Conservation (phyloP, 2,888 invertebrate genomes). For the Diachrysia chrysitis region DNA sequence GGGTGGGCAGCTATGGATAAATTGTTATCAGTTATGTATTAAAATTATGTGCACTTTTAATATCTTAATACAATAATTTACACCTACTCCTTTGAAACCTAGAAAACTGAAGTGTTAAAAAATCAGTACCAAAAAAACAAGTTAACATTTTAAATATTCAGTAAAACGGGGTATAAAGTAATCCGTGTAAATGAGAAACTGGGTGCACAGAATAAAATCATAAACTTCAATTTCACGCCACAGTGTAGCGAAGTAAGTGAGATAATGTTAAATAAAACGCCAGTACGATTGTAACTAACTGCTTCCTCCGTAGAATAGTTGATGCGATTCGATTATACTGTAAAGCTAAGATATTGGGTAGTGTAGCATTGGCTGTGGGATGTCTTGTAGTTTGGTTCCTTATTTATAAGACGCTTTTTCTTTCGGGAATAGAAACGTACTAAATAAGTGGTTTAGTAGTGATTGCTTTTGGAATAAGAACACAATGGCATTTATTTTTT, state of each 20-base stretch:
- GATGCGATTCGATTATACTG: slow-evolving; percentile 54
- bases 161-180: slow-evolving; percentile 42
- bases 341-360: slow-evolving; percentile 34
- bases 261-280: slow-evolving; percentile 56
- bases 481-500: not conserved
- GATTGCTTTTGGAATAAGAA: not conserved
- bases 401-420: slow-evolving; percentile 7
- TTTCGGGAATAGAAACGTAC: slow-evolving; percentile 5
- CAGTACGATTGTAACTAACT: slow-evolving; percentile 60
- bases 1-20: not conserved
- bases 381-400: slow-evolving; percentile 10
- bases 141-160: slow-evolving; percentile 55
- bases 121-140: slow-evolving; percentile 42
- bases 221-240: slow-evolving; percentile 56
- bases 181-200: slow-evolving; percentile 53
- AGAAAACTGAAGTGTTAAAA: not conserved
- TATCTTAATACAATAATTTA: not conserved
- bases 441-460: not conserved
- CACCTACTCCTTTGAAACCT: not conserved
- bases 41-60: not conserved
- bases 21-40: not conserved
- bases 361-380: not conserved
- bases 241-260: slow-evolving; percentile 56
- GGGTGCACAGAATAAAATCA: slow-evolving; percentile 50
- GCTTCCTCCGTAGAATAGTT: slow-evolving; percentile 36